Conservation (phyloP, 2,113 vertebrate genomes). For the Eretmochelys imbricata region DNA sequence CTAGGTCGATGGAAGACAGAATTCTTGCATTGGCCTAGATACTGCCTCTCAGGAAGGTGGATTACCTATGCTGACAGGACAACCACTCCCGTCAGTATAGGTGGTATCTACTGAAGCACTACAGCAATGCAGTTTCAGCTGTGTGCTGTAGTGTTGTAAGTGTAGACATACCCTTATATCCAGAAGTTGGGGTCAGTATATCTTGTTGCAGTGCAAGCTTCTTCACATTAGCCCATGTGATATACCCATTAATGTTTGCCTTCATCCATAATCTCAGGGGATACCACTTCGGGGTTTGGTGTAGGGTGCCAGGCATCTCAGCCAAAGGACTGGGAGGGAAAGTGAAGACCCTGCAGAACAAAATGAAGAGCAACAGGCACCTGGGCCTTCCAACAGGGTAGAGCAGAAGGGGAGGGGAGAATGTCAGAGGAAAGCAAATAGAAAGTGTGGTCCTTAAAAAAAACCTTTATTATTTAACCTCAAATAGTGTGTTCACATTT, state of each 20-base stretch:
- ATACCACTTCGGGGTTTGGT: background rate
- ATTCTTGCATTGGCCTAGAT: no score
- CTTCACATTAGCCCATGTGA: slow-evolving; percentile 51
- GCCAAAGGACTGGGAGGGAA: slow-evolving; percentile 31
- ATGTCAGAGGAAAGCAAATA: background rate
- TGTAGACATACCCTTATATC: no score
- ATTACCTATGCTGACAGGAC: no score
- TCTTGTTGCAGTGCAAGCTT: background rate
- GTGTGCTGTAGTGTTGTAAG: no score
- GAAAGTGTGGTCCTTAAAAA: background rate
- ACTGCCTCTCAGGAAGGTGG: no score
- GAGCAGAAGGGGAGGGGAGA: slow-evolving; percentile 33
- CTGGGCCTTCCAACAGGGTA: background rate
- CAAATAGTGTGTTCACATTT: slow-evolving; percentile 9
- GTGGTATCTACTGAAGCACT: no score
- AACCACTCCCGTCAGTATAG: no score
- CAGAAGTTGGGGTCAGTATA: background rate
- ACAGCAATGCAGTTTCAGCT: no score
- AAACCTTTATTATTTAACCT: background rate
- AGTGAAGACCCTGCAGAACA: slow-evolving; percentile 61
- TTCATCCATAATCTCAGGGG: slow-evolving; percentile 13
- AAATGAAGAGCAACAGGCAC: slow-evolving; percentile 65
- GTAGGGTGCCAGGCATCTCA: slow-evolving; percentile 49
- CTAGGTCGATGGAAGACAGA: no score
- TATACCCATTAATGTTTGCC: slow-evolving; percentile 56